phyloP scores from a whole-genome alignment of 2,797 vertebrate species.

The Oreortyx pictus region DNA sequence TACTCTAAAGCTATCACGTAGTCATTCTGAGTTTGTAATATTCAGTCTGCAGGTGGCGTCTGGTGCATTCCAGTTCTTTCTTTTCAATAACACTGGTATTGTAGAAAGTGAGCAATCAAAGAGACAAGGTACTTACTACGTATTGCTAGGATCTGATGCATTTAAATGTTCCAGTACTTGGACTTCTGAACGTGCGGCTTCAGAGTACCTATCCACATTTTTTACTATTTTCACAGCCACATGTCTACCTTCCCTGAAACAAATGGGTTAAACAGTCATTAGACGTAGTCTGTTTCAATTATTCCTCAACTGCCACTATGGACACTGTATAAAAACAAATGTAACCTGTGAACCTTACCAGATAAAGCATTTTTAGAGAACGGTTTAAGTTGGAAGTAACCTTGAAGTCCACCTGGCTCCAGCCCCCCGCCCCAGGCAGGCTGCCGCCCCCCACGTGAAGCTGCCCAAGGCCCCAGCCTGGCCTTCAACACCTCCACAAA shows the following conservation, averaged over 20 bases:
- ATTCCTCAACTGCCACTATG: background rate
- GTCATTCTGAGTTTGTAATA: background rate
- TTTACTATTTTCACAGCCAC: conserved; percentile 93
- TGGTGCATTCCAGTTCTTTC: background rate
- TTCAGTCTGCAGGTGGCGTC: too few species aligned
- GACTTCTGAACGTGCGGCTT: conserved; percentile 89
- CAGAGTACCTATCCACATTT: conserved; percentile 88
- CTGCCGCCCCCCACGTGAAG: too few species aligned
- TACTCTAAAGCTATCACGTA: background rate
- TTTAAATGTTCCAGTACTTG: conserved; percentile 87
- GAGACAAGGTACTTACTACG: conserved; percentile 79
- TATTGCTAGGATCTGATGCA: conserved; percentile 78
- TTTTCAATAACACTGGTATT: background rate
- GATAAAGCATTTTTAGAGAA: background rate
- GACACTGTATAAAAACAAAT: background rate
- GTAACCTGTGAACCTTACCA: background rate
- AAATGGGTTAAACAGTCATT: background rate
- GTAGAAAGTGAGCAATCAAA: background rate
- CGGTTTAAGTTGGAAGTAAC: too few species aligned
- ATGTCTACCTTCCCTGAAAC: conserved; percentile 63
- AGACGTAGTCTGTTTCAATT: background rate
- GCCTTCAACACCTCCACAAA: too few species aligned
- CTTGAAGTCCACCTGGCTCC: too few species aligned
- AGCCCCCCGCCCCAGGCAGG: too few species aligned
- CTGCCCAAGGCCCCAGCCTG: too few species aligned